Evolutionary conservation across 1,140 invertebrate species (phyloP), one percentile per base, ranked within the genome.

Genomic region (Gonatopus flavifemur): DNA sequence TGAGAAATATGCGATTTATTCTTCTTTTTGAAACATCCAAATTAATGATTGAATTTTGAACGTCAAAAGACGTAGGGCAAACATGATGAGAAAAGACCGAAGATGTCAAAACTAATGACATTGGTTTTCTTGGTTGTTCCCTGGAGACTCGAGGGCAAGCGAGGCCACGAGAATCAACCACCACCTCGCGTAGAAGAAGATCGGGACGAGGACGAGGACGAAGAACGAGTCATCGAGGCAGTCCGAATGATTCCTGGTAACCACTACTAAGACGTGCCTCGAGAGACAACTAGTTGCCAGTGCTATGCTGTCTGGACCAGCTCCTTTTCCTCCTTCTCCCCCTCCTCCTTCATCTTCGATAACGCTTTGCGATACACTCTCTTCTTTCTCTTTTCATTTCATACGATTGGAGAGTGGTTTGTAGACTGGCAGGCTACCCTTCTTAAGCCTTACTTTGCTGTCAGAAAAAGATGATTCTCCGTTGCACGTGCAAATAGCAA

Each of bases 201-300:
- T 46, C 50, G 51, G 51, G 55, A 63, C 53, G 36, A 59, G 57
- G 46, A 64, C 55, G 36, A 59, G 57, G 46, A 64, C 55, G 59
- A 49, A 57, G 60, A 55, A 64, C 64, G 65, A 68, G 58, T 71
- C 62, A 70, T 67, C 63, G 61, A 64, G 63, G 60, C 39, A 67
- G 56, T 64, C 57, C 54, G 52, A 55, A 38, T 52, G 61, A 70
- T 75, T 72, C 69, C 65, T 45, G 62, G 70, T 74, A 74, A 55
- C 52, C 52, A 55, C 48, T 38, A 56, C 62, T 54, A 60, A 48
- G 66, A 76, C 70, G 72, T 76, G 74, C 66, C 59, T 69, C 61
- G 71, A 57, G 62, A 76, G 66, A 70, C 67, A 75, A 76, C 67
- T 68, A 74, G 64, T 57, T 52, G 55, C 43, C 45, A 52, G 47